Conservation (phyloP, 2,797 vertebrate species). For the Gymnopithys bicolor region DNA sequence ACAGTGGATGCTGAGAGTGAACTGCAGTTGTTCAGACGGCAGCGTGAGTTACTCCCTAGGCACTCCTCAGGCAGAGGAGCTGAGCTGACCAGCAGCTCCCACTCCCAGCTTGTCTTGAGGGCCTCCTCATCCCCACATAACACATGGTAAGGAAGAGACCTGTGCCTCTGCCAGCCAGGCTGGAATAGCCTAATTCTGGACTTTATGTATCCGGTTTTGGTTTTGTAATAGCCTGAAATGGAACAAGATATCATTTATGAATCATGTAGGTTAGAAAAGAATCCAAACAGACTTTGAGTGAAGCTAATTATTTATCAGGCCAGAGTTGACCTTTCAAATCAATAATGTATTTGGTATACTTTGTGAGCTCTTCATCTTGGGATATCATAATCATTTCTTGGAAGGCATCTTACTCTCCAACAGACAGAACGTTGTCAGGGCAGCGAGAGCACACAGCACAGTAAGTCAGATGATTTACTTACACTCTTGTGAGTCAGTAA, state of each 20-base stretch:
- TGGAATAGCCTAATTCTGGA: not conserved
- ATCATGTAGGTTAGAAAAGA: not conserved
- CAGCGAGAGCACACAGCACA: not conserved
- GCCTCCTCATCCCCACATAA: not conserved
- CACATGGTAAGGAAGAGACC: not conserved
- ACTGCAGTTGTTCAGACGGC: not conserved
- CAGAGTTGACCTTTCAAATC: not conserved
- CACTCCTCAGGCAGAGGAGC: not conserved
- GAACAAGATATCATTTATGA: not conserved
- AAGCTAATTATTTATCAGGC: not conserved
- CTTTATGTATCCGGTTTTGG: fast-evolving
- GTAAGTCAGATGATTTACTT: not conserved
- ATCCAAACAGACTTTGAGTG: not conserved
- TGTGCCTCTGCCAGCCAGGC: not conserved
- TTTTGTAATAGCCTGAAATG: not conserved
- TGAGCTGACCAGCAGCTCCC: not conserved
- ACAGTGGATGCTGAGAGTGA: not conserved
- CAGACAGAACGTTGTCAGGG: not conserved
- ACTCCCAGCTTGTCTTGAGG: not conserved
- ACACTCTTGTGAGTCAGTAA: not conserved
- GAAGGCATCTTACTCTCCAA: not conserved
- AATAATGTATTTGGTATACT: not conserved
- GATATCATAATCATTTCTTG: not conserved
- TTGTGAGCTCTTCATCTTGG: not conserved
- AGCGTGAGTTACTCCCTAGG: not conserved